Evolutionary conservation across 2,797 vertebrate species (phyloP).

Genomic region (Accipiter superciliosus): DNA sequence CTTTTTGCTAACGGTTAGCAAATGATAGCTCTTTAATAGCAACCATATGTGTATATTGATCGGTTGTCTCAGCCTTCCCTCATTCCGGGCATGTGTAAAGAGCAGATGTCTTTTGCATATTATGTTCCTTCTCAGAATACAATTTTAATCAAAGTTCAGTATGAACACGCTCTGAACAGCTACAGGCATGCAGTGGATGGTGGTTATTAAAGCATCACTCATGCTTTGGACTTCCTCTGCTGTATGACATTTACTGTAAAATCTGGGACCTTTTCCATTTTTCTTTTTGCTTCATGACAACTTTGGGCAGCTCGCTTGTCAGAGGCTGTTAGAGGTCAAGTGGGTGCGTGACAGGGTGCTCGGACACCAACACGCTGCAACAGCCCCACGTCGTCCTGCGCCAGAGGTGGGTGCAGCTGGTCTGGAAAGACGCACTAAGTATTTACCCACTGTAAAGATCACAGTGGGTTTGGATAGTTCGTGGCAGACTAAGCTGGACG

Average conservation of each 20-base stretch:
- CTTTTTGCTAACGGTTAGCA: background rate
- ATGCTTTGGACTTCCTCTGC: background rate
- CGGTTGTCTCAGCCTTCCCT: background rate
- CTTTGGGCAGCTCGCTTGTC: background rate
- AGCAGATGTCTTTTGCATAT: background rate
- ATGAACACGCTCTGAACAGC: background rate
- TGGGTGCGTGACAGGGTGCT: background rate
- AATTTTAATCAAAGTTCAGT: background rate
- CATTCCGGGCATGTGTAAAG: background rate
- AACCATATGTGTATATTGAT: background rate
- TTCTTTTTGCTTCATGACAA: background rate
- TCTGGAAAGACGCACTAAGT: background rate
- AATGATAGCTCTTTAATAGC: background rate
- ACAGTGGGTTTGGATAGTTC: background rate
- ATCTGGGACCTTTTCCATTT: background rate
- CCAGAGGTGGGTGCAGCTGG: background rate
- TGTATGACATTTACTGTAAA: background rate
- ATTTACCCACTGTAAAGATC: background rate
- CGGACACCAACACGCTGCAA: rapidly evolving
- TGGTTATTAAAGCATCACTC: background rate
- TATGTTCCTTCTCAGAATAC: background rate
- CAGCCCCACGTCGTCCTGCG: rapidly evolving
- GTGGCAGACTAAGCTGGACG: background rate
- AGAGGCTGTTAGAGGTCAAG: background rate
- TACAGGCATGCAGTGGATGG: background rate